Base-by-base conservation (phyloP, 2,888 invertebrate species). In the Eupithecia abbreviata region DNA sequence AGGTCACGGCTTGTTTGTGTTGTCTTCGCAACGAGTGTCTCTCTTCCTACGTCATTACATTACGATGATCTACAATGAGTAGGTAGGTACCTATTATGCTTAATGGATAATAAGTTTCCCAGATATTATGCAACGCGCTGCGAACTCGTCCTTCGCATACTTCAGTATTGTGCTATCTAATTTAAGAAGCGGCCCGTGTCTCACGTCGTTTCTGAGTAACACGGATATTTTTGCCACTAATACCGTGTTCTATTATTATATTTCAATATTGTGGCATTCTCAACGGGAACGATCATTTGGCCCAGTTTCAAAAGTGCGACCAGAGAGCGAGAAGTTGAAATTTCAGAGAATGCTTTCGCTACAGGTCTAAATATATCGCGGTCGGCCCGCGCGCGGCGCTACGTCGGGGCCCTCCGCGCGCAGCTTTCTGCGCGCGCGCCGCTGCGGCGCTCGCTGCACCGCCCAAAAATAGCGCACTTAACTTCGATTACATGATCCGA, bases 231-330 rank as follows among this genome's bases (percentile, higher is more conserved):
- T 94, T 85, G 93, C 91, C 84, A 89, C 90, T 89, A 89, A 91
- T 89, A 90, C 90, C 90, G 82, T 86, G 80, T 82, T 90, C 94
- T 94, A 94, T 93, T 94, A 94, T 92, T 95, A 93, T 93, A 93
- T 93, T 94, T 92, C 86, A 93, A 94, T 94, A 93, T 94, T 94
- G 93, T 93, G 91, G 93, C 92, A 95, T 93, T 94, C 93, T 93
- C 90, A 90, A 90, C 90, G 90, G 88, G 92, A 90, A 91, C 92
- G 91, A 89, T 92, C 92, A 90, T 93, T 94, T 95, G 94, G 94
- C 94, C 94, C 94, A 94, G 93, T 91, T 95, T 95, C 94, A 95
- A 95, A 92, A 92, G 92, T 91, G 92, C 91, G 93, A 92, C 89
- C 91, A 89, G 91, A 91, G 92, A 92, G 90, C 92, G 91, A 91